Conservation (phyloP, 2,888 invertebrate genomes). For the Drosophila neonasuta region DNA sequence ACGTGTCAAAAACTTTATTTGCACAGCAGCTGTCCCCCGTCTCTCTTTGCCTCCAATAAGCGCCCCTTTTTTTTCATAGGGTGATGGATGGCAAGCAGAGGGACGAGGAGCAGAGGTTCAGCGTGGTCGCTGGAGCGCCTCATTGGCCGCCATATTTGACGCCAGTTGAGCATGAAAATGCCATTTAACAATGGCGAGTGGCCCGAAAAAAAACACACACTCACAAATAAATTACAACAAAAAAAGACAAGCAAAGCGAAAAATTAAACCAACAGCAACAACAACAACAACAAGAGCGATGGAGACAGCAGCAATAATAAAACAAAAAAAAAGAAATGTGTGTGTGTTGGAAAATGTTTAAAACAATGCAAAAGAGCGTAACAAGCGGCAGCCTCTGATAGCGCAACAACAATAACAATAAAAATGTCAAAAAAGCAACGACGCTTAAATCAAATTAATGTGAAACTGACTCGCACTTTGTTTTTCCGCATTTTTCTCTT, state of each 20-base stretch:
- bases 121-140: conserved; percentile 41
- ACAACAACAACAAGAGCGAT: background rate
- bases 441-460: conserved; percentile 77
- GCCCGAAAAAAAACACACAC: conserved; percentile 36
- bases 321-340: conserved; percentile 21
- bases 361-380: conserved; percentile 67
- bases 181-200: conserved; percentile 71
- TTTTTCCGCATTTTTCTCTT: background rate
- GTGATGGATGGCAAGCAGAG: background rate
- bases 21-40: conserved; percentile 19
- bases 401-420: conserved; percentile 74
- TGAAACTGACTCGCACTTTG: conserved; percentile 43
- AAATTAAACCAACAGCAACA: conserved; percentile 22
- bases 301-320: conserved; percentile 21
- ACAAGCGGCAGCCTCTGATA: conserved; percentile 53
- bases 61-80: conserved; percentile 4
- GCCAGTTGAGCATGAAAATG: conserved; percentile 77
- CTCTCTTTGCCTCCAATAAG: background rate
- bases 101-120: background rate
- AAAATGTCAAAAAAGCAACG: conserved; percentile 76
- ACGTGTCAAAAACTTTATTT: conserved; percentile 69
- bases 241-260: conserved; percentile 36
- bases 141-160: conserved; percentile 74
- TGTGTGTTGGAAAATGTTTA: conserved; percentile 71
- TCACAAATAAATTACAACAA: conserved; percentile 49